These are phyloP conservation scores for Lophotis ruficrista DNA, from an alignment of 2,113 vertebrate genomes.

Conservation along the genomic window DNA sequence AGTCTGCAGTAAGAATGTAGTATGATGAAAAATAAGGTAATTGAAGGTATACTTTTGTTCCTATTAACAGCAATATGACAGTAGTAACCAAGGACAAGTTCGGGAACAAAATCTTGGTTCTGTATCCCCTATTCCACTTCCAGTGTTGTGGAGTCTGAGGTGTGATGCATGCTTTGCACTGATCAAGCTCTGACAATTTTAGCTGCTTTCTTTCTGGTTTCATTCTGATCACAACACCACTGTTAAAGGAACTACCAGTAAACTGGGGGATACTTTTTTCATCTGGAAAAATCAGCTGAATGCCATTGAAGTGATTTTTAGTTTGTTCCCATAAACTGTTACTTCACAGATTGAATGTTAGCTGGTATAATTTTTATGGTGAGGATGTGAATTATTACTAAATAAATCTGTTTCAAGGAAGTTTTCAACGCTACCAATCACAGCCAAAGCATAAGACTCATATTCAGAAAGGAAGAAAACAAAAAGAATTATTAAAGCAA, in stretches of 20 bases:
- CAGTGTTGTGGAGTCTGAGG: neutral
- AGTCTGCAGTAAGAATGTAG: neutral
- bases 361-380: neutral
- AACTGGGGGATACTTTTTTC: neutral
- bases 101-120: neutral
- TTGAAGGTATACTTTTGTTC: neutral
- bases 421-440: neutral
- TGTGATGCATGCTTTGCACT: neutral
- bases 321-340: neutral
- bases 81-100: neutral
- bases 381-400: neutral
- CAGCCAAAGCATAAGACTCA: neutral
- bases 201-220: neutral
- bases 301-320: neutral
- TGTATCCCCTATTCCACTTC: neutral
- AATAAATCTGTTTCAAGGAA: neutral
- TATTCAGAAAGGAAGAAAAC: neutral
- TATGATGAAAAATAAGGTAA: neutral
- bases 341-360: neutral
- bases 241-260: neutral
- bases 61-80: neutral
- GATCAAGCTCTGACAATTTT: neutral
- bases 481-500: neutral
- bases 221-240: neutral
- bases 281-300: neutral